These are phyloP conservation scores for Criorhina ranunculi DNA, from an alignment of 2,888 invertebrate genomes.

Conservation along the genomic window DNA sequence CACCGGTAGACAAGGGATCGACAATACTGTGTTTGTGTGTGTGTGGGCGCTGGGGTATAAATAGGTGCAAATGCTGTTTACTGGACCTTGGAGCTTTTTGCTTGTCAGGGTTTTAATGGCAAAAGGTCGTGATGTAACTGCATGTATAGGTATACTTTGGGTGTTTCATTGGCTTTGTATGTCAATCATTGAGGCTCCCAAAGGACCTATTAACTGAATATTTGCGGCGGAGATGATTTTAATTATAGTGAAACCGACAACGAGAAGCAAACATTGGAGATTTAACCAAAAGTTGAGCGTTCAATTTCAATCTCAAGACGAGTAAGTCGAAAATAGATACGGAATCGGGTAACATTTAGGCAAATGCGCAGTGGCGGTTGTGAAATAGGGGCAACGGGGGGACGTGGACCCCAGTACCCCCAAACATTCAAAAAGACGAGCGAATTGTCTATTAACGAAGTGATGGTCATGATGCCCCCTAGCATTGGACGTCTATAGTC, in stretches of 20 bases:
- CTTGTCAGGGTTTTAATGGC: conserved; percentile 28
- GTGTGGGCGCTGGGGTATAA: conserved; percentile 27
- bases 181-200: conserved; percentile 14
- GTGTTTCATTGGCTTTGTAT: not conserved
- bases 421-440: too few species aligned
- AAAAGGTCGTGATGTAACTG: conserved; percentile 30
- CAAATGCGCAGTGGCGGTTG: too few species aligned
- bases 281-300: not conserved
- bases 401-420: too few species aligned
- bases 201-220: not conserved
- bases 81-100: conserved; percentile 20
- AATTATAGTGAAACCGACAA: not conserved
- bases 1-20: conserved; percentile 50
- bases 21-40: conserved; percentile 2
- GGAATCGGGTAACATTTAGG: too few species aligned
- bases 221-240: not conserved
- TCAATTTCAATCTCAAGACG: too few species aligned
- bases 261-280: not conserved
- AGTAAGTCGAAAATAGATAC: too few species aligned
- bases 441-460: too few species aligned
- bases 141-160: not conserved
- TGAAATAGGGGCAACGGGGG: too few species aligned
- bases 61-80: conserved; percentile 42
- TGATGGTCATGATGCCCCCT: too few species aligned
- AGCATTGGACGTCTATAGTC: too few species aligned